Percentiles rank a stretch among this genome's conserved stretches.
These are phyloP conservation scores for Drosophila nigrodunni DNA, from an alignment of 1,140 invertebrate genomes.

Conservation along the genomic window DNA sequence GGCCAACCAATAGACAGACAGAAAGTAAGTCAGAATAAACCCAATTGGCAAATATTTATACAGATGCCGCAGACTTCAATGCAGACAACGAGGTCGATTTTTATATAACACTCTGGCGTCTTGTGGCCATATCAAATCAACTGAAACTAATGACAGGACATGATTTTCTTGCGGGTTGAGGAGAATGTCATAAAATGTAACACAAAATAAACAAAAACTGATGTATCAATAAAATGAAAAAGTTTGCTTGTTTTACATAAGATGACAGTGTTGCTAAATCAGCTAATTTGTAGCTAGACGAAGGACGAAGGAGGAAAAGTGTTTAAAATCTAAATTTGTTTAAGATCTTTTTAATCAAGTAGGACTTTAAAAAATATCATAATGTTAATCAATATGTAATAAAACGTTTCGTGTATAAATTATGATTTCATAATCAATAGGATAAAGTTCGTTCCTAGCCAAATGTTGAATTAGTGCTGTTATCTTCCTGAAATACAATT, in stretches of 20 bases:
- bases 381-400: no score
- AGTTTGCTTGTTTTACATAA: slow-evolving; percentile 52
- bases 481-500: not conserved
- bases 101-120: slow-evolving; percentile 34
- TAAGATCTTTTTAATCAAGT: no score
- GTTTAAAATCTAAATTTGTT: no score
- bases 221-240: slow-evolving; percentile 52
- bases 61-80: slow-evolving; percentile 30
- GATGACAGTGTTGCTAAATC: slow-evolving; percentile 3
- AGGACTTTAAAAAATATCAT: no score
- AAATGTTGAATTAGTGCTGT: no score
- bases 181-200: slow-evolving; percentile 42
- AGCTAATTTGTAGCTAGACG: no score
- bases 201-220: slow-evolving; percentile 41
- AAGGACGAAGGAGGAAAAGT: no score
- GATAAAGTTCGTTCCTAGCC: not conserved
- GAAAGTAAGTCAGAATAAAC: not conserved
- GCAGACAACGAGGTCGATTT: slow-evolving; percentile 49
- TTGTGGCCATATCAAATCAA: slow-evolving; percentile 32
- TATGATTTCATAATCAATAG: not conserved
- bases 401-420: no score
- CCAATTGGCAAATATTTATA: slow-evolving; percentile 72
- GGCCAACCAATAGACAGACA: slow-evolving; percentile 4
- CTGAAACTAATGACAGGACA: slow-evolving; percentile 53
- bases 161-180: slow-evolving; percentile 2